Conservation (phyloP, 1,140 invertebrate species). For the Vollenhovia emeryi region DNA sequence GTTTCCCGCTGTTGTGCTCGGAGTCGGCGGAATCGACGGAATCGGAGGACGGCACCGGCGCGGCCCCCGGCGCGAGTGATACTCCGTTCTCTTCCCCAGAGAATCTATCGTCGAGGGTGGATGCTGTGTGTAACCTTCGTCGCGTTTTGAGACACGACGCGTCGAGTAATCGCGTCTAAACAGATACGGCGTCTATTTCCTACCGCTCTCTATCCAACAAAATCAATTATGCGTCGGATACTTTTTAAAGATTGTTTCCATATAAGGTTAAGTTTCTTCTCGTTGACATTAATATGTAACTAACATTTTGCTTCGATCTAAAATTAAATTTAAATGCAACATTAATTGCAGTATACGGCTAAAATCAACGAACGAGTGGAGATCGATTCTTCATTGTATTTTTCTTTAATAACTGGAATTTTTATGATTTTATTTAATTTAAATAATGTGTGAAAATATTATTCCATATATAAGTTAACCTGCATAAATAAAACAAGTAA, state of each 20-base stretch:
- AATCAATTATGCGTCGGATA: background rate
- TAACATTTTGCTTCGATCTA: background rate
- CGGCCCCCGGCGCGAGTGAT: background rate
- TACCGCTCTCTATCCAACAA: no score
- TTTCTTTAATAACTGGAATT: background rate
- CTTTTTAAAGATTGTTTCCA: background rate
- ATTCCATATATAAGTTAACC: background rate
- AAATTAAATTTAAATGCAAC: background rate
- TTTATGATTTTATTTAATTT: background rate
- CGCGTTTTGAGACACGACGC: background rate
- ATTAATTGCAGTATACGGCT: background rate
- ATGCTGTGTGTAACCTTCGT: background rate
- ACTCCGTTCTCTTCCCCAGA: background rate
- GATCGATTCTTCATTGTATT: background rate
- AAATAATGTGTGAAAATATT: background rate
- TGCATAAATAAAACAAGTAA: background rate
- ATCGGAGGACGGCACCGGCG: constrained; percentile 20
- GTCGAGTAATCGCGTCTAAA: background rate
- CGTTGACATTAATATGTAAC: background rate
- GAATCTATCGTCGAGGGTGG: constrained; percentile 13
- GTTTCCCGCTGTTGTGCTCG: constrained; percentile 47
- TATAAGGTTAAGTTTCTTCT: background rate
- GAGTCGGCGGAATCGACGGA: constrained; percentile 33
- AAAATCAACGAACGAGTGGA: background rate
- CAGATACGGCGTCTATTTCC: background rate